Conservation (phyloP, 1,140 invertebrate species). For the Tyrophagus putrescentiae region DNA sequence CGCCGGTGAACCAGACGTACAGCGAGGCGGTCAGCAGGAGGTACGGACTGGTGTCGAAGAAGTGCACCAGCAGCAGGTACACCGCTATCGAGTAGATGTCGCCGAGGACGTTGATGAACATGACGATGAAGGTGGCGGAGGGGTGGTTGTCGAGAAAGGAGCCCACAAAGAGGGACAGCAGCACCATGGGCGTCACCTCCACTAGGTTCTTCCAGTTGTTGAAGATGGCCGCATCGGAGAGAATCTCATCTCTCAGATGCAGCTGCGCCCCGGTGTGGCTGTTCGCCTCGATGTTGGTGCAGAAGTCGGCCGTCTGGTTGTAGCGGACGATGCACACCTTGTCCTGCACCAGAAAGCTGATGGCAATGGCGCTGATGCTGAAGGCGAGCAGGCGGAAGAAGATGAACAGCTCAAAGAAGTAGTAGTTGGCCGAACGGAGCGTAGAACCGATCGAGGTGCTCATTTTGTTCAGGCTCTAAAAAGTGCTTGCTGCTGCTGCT, state of each 20-base stretch:
- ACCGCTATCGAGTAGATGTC: background rate
- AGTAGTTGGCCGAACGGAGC: background rate
- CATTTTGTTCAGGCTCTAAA: too few species aligned
- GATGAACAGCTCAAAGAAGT: background rate
- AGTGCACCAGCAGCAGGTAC: background rate
- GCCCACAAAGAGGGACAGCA: conserved; percentile 11
- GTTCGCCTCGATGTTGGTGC: background rate
- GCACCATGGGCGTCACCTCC: background rate
- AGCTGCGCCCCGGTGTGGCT: background rate
- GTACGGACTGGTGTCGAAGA: conserved; percentile 1
- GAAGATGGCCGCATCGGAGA: background rate
- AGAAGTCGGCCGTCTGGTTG: background rate
- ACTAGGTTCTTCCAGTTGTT: conserved; percentile 6
- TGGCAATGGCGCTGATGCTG: background rate
- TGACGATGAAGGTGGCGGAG: background rate
- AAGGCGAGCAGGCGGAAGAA: background rate
- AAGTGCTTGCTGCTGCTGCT: too few species aligned
- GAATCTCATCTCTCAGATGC: background rate
- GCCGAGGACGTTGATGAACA: background rate
- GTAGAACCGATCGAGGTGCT: too few species aligned
- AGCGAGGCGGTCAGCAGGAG: background rate
- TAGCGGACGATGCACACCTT: background rate
- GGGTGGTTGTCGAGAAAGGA: conserved; percentile 10
- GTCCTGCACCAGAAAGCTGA: background rate
- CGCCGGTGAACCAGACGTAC: background rate